Base-by-base conservation (phyloP, 2,113 vertebrate genomes). In the Aspiorhynchus laticeps region DNA sequence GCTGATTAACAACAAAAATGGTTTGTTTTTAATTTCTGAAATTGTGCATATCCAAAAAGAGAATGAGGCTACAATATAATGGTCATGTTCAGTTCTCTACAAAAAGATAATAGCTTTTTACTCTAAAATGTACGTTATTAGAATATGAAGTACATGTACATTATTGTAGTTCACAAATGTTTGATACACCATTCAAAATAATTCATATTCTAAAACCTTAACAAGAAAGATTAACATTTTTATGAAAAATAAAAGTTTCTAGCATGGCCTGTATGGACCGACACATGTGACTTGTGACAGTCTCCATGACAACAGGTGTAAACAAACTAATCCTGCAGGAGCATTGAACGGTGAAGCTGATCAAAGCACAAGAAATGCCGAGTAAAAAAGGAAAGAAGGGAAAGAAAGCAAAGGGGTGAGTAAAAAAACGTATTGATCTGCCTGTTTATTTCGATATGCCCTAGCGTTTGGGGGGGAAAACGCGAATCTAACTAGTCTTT, bases 371-470 rank as follows among this genome's bases (percentile, higher is more conserved):
- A 78, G 80, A 1, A 36, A 96, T 96, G 95, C 91, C 90, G 19
- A 94, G 91, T 82, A 95, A 94, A 83, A 95, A 94, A 88, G 76
- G 86, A 2, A 85, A 90, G 80, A 96, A 93, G 83, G 84, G 87
- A 33, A 95, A 95, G 88, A 93, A 88, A 79, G 88, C 84, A 7
- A 96, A 95, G 80, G 91, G 86, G 88, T 90, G 28, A 88, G 90
- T 38, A 28, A 8, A 6, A 6, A 48, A 31, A 48, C 38, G 38
- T 0, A 75, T 26, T 73, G 2, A 15, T 10, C 15, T 65, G 3
- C 10, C 26, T 8, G 33, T 36, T 63, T 5, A 38, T 56, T 7
- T 0, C 5, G 3, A 31, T 31, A 43, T 67, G 6, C 6, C 28
- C 6, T 65, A 14, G 11, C 4, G 41, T 80, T 17, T 26, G 46